phyloP scores from a whole-genome alignment of 2,113 vertebrate genomes.

The Pluvianellus socialis region DNA sequence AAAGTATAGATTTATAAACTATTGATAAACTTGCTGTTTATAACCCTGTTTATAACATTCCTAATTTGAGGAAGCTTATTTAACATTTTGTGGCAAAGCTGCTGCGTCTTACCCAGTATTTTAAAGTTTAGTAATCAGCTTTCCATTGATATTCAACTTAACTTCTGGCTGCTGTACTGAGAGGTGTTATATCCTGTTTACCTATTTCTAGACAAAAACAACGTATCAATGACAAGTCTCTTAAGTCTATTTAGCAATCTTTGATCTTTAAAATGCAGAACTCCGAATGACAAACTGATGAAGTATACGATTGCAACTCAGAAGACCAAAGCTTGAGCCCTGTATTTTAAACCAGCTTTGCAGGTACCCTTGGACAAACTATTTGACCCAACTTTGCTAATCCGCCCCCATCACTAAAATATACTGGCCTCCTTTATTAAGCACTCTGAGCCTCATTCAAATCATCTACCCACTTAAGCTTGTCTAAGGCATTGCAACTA shows the following conservation, averaged over 20 bases:
- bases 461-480: neutral
- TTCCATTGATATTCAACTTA: neutral
- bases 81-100: neutral
- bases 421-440: neutral
- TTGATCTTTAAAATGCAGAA: neutral
- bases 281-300: neutral
- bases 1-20: neutral
- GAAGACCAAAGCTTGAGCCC: neutral
- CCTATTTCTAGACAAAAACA: neutral
- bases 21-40: neutral
- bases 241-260: neutral
- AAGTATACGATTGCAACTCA: neutral
- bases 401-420: neutral
- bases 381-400: neutral
- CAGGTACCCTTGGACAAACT: neutral
- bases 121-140: neutral
- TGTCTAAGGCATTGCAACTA: neutral
- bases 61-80: neutral
- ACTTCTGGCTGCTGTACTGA: neutral
- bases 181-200: neutral
- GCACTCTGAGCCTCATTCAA: neutral
- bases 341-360: neutral
- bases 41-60: neutral
- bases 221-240: neutral
- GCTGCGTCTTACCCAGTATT: neutral